Percentiles rank a stretch among this genome's conserved stretches.
These are phyloP conservation scores for Rhagologus leucostigma DNA, from an alignment of 2,113 vertebrate species.

Conservation along the genomic window DNA sequence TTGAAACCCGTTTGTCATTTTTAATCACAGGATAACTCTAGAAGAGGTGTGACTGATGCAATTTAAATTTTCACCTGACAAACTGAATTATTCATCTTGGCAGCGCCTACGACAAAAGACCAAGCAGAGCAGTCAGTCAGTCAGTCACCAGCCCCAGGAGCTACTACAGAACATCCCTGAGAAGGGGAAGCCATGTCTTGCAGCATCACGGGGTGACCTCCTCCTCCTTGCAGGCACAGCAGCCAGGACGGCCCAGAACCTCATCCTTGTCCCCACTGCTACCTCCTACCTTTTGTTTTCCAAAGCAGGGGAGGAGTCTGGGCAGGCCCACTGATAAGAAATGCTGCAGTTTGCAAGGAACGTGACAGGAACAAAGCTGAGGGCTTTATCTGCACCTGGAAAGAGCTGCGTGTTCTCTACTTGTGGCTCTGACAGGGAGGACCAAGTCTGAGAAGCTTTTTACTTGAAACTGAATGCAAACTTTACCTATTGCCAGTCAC, in stretches of 20 bases:
- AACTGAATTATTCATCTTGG: neutral
- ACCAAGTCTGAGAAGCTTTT: neutral
- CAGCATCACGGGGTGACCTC: neutral
- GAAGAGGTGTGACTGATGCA: slow-evolving; percentile 1
- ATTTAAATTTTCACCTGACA: slow-evolving; percentile 44
- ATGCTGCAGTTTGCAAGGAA: neutral
- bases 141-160: neutral
- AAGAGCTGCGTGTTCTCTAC: neutral
- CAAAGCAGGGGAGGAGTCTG: neutral
- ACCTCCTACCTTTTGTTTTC: neutral
- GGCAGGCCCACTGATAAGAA: neutral
- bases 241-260: neutral
- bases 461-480: neutral
- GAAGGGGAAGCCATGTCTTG: neutral
- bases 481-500: neutral
- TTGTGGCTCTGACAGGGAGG: neutral
- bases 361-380: neutral
- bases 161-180: neutral
- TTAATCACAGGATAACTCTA: slow-evolving; percentile 39
- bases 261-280: neutral
- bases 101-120: neutral
- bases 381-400: neutral
- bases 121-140: neutral
- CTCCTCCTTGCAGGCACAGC: neutral
- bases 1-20: slow-evolving; percentile 9